A percentile compares a stretch with the other conserved stretches of the same genome.
phyloP scores from a whole-genome alignment of 2,888 invertebrate genomes.

The Flexamia atlantica region DNA sequence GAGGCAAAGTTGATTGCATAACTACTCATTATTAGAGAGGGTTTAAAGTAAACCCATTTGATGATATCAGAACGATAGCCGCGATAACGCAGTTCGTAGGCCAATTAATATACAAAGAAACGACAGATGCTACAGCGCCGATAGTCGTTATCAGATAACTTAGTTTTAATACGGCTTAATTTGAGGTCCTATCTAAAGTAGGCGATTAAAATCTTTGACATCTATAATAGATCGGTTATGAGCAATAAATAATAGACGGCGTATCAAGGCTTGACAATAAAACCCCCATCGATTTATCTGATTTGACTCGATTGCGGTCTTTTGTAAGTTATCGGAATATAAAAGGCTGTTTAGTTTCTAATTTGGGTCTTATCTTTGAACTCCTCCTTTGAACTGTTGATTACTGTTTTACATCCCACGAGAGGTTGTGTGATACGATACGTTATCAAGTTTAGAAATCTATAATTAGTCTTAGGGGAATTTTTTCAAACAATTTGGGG shows the following conservation, averaged over 20 bases:
- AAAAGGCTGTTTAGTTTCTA: no score
- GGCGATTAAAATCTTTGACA: slow-evolving; percentile 52
- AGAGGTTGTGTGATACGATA: no score
- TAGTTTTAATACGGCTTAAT: slow-evolving; percentile 45
- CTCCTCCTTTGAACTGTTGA: no score
- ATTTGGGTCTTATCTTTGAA: no score
- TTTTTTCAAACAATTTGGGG: no score
- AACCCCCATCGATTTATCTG: not conserved
- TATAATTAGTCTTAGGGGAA: no score
- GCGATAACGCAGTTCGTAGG: not conserved
- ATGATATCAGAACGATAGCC: slow-evolving; percentile 8
- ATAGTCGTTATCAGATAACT: slow-evolving; percentile 43
- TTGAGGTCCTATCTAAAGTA: slow-evolving; percentile 49
- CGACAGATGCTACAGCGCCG: slow-evolving; percentile 45
- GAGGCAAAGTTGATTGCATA: not conserved
- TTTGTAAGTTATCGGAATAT: not conserved
- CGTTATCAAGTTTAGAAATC: no score
- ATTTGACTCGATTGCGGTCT: slow-evolving; percentile 19
- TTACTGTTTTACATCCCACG: no score
- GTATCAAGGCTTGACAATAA: not conserved
- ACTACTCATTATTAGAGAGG: not conserved
- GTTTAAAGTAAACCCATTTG: slow-evolving; percentile 1
- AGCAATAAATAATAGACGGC: slow-evolving; percentile 42
- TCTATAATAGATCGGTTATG: slow-evolving; percentile 47
- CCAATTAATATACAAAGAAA: slow-evolving; percentile 47